Percentiles rank a stretch among this genome's conserved stretches.
Evolutionary conservation across 1,140 invertebrate species (phyloP).

Genomic region (Sarcophaga peregrina): DNA sequence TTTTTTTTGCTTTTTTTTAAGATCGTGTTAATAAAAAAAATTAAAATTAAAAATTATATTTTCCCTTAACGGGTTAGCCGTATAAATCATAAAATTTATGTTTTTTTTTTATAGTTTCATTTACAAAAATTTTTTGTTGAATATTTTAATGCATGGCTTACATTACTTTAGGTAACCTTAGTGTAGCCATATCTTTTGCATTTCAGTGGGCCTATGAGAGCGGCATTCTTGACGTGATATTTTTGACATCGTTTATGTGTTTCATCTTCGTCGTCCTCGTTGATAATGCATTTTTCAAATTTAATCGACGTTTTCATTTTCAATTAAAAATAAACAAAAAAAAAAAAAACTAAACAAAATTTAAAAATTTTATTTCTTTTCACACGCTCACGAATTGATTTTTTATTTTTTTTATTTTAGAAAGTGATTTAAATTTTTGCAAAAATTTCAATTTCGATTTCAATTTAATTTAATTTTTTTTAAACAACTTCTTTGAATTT

Average conservation of each 20-base stretch:
- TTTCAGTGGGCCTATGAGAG: slow-evolving; percentile 50
- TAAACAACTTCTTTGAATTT: no score
- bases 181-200: slow-evolving; percentile 62
- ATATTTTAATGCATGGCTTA: not conserved
- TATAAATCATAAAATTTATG: slow-evolving; percentile 21
- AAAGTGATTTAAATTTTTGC: not conserved
- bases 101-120: slow-evolving; percentile 23
- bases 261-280: slow-evolving; percentile 65
- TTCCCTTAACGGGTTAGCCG: no score
- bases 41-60: no score
- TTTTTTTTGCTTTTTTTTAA: not conserved
- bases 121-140: not conserved
- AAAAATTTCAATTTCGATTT: no score
- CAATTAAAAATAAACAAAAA: not conserved
- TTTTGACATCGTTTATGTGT: slow-evolving; percentile 56
- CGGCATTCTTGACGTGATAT: not conserved
- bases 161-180: slow-evolving; percentile 62
- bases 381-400: no score
- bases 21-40: no score
- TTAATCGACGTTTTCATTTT: slow-evolving; percentile 52
- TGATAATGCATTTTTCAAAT: slow-evolving; percentile 65
- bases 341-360: no score
- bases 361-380: not conserved
- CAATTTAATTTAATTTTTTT: no score
- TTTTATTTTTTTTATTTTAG: not conserved